Conservation (phyloP, 2,113 vertebrate genomes). For the Austrofundulus limnaeus region DNA sequence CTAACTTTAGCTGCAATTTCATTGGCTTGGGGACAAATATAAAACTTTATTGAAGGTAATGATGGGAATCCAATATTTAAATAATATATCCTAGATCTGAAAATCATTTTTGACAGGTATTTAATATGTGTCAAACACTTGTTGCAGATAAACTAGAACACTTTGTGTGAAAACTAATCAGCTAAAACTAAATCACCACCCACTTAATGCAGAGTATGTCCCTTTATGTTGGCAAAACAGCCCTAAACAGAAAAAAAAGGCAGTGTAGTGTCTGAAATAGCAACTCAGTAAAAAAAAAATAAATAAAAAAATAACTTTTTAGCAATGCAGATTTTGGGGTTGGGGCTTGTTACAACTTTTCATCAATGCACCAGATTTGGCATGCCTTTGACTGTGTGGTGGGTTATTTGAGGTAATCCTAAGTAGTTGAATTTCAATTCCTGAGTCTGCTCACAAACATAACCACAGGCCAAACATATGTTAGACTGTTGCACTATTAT, state of each 20-base stretch:
- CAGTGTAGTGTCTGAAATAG: no score
- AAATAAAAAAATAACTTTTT: no score
- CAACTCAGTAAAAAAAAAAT: no score
- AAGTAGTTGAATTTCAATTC: constrained; percentile 21
- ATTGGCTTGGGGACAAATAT: background rate
- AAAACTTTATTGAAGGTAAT: background rate
- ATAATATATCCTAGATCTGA: no score
- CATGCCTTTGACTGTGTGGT: no score
- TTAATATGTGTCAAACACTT: background rate
- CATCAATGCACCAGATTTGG: no score
- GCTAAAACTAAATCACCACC: background rate
- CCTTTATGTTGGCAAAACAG: background rate
- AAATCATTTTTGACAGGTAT: no score
- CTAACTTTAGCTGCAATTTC: background rate
- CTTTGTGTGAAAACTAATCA: background rate
- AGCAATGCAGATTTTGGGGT: no score
- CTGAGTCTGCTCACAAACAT: constrained; percentile 25
- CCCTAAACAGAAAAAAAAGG: background rate
- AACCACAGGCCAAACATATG: constrained; percentile 37
- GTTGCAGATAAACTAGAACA: background rate
- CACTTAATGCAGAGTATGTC: background rate
- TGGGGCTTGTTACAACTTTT: no score
- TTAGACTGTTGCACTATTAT: constrained; percentile 34
- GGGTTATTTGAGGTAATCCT: no score
- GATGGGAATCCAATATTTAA: background rate